These are phyloP conservation scores for Trematomus loennbergii DNA, from an alignment of 2,113 vertebrate genomes.

Conservation along the genomic window DNA sequence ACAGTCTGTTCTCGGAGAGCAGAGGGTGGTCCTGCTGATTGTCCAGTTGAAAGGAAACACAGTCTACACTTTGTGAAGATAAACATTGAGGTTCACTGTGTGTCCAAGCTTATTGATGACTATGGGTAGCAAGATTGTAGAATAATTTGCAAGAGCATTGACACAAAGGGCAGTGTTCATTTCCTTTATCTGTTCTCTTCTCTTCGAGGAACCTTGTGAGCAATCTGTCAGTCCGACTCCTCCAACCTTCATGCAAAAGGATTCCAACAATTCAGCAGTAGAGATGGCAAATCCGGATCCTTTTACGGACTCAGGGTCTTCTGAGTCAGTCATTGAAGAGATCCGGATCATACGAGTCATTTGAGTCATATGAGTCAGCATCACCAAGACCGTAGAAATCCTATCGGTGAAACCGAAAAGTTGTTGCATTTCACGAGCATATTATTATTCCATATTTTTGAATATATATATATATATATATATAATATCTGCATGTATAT, in stretches of 20 bases:
- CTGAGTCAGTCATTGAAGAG: too few relatives aligned
- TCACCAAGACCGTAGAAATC: too few relatives aligned
- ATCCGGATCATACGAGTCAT: too few relatives aligned
- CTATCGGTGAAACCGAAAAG: too few relatives aligned
- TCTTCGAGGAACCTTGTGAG: conserved; percentile 6
- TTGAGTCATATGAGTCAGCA: too few relatives aligned
- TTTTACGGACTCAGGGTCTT: too few relatives aligned
- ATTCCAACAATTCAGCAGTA: conserved; percentile 61
- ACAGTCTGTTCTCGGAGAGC: conserved; percentile 37
- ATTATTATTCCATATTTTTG: too few relatives aligned
- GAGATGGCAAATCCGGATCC: too few relatives aligned
- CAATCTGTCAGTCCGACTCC: conserved; percentile 47
- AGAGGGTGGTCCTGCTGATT: conserved; percentile 63
- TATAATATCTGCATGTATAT: too few relatives aligned
- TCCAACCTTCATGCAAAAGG: conserved; percentile 55
- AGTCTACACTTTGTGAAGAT: conserved; percentile 29
- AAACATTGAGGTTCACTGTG: conserved; percentile 37
- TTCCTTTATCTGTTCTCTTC: conserved; percentile 39
- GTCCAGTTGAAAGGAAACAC: conserved; percentile 59
- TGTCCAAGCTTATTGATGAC: conserved; percentile 62
- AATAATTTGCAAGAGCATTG: conserved; percentile 57
- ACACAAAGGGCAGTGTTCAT: conserved; percentile 72
- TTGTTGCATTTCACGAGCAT: too few relatives aligned
- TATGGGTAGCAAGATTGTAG: conserved; percentile 40
- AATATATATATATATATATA: too few relatives aligned